A percentile compares a stretch with the other conserved stretches of the same genome.
phyloP scores from a whole-genome alignment of 2,888 invertebrate species.

The Axea sp. region DNA sequence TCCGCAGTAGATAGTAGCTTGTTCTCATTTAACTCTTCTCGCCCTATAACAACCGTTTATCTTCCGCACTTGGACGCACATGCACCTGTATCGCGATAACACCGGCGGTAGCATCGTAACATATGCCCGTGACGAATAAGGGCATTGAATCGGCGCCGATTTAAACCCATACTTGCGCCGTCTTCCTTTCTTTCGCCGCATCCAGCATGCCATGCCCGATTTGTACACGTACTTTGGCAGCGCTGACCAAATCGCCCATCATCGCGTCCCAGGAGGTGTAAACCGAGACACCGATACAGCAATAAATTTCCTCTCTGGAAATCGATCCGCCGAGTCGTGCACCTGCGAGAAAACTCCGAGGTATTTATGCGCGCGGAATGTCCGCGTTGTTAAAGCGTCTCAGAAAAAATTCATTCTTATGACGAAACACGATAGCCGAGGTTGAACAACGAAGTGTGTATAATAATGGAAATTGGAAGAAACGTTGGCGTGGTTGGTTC shows the following conservation, averaged over 20 bases:
- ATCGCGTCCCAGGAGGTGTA: slow-evolving; percentile 46
- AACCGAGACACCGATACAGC: slow-evolving; percentile 38
- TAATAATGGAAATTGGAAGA: no score
- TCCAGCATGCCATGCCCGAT: slow-evolving; percentile 52
- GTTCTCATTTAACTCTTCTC: slow-evolving; percentile 60
- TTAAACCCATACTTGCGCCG: slow-evolving; percentile 51
- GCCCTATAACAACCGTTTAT: slow-evolving; percentile 56
- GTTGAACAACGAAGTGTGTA: no score
- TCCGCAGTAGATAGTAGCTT: slow-evolving; percentile 45
- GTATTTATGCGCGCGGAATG: slow-evolving; percentile 6
- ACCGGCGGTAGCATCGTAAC: slow-evolving; percentile 59
- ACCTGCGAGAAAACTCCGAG: slow-evolving; percentile 48
- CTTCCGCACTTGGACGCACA: slow-evolving; percentile 58
- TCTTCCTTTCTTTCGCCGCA: slow-evolving; percentile 50
- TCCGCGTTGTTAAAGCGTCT: no score
- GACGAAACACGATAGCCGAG: no score
- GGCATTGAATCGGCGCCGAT: slow-evolving; percentile 63
- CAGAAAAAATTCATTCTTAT: no score
- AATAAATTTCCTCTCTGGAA: slow-evolving; percentile 53
- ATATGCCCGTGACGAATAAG: slow-evolving; percentile 63
- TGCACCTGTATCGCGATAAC: slow-evolving; percentile 63
- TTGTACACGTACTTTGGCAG: slow-evolving; percentile 47
- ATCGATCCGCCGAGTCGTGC: slow-evolving; percentile 42
- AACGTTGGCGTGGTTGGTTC: no score
- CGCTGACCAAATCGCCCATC: slow-evolving; percentile 45